phyloP scores from a whole-genome alignment of 1,140 invertebrate genomes.

The Phymastichus coffea region DNA sequence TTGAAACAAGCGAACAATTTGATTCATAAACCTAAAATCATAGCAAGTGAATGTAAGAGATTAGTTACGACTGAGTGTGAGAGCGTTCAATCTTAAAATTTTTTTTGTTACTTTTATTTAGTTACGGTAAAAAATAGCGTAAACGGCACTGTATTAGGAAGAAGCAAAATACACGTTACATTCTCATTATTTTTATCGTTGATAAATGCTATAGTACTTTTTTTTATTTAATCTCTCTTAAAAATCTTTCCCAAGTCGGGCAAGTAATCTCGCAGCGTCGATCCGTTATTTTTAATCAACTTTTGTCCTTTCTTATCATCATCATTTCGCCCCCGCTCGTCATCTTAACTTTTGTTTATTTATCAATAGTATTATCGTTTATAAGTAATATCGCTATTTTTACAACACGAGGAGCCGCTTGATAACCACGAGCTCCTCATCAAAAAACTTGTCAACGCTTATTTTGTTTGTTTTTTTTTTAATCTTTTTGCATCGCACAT shows the following conservation, averaged over 20 bases:
- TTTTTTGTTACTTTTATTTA: constrained; percentile 19
- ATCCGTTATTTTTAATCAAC: constrained; percentile 13
- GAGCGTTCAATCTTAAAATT: too few relatives aligned
- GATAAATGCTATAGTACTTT: constrained; percentile 53
- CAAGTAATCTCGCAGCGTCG: not conserved
- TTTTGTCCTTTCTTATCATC: constrained; percentile 3
- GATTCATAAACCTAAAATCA: too few relatives aligned
- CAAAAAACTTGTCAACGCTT: constrained; percentile 29
- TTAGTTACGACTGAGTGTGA: too few relatives aligned
- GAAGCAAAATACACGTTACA: constrained; percentile 59
- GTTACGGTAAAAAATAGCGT: constrained; percentile 59
- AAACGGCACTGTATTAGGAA: constrained; percentile 60
- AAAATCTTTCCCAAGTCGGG: constrained; percentile 3
- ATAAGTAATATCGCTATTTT: constrained; percentile 40
- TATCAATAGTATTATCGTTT: constrained; percentile 37
- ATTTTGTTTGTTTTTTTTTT: not conserved
- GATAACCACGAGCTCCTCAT: constrained; percentile 9
- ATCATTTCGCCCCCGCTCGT: constrained; percentile 16
- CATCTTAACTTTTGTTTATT: not conserved
- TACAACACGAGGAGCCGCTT: constrained; percentile 35
- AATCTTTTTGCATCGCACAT: not conserved
- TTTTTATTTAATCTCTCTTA: constrained; percentile 36
- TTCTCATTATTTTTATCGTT: constrained; percentile 55
- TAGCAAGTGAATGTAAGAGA: too few relatives aligned
- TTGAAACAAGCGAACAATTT: too few relatives aligned